Conservation (phyloP, 2,113 vertebrate species). For the Elgaria multicarinata region DNA sequence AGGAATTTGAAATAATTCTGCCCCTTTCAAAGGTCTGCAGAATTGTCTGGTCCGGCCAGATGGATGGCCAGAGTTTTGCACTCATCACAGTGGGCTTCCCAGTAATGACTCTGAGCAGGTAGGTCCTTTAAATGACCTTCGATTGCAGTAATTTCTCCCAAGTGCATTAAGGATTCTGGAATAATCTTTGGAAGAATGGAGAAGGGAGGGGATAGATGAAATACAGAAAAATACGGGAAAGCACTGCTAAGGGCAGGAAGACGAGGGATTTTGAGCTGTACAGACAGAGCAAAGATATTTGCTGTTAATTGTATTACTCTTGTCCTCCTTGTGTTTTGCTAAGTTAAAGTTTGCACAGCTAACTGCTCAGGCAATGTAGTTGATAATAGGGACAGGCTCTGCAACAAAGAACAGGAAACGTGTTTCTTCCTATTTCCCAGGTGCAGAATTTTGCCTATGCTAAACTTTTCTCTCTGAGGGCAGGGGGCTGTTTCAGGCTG, state of each 20-base stretch:
- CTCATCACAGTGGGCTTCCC: background rate
- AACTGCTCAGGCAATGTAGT: background rate
- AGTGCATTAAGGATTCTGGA: background rate
- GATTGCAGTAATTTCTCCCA: background rate
- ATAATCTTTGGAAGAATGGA: accelerated
- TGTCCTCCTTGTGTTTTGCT: background rate
- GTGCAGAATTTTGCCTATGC: background rate
- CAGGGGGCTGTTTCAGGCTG: background rate
- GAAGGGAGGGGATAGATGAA: background rate
- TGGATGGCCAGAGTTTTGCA: background rate
- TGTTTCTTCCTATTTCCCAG: too few relatives aligned
- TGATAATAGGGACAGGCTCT: too few relatives aligned
- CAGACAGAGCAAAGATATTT: background rate
- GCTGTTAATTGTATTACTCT: background rate
- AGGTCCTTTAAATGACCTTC: background rate
- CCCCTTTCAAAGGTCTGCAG: background rate
- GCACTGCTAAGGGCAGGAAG: background rate
- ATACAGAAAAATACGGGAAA: background rate
- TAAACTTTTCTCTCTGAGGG: background rate
- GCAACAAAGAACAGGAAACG: background rate
- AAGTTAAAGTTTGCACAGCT: background rate
- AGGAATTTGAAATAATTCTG: slow-evolving; percentile 6
- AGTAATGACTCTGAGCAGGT: background rate
- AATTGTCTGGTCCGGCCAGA: background rate
- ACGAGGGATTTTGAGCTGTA: background rate